Evolutionary conservation across 2,113 vertebrate genomes (phyloP).

Genomic region (Osmerus eperlanus): DNA sequence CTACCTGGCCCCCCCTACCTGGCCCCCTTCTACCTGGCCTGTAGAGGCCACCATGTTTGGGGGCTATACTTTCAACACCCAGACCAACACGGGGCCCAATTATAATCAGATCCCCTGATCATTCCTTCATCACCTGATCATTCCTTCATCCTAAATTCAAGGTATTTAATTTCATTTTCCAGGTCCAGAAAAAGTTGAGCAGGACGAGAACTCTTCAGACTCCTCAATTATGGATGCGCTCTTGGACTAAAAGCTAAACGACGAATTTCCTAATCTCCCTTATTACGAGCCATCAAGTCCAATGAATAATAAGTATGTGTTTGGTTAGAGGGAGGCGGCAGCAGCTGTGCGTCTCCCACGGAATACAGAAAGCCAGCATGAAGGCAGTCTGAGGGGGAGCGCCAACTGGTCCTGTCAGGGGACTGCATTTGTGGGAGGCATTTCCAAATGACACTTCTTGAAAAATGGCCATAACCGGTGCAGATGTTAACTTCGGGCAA

Average conservation of each 20-base stretch:
- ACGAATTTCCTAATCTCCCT: conserved; percentile 1
- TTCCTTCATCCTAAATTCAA: background rate
- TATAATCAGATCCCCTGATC: too few relatives aligned
- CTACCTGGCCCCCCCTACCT: too few relatives aligned
- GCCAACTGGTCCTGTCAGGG: too few relatives aligned
- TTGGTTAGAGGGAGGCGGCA: background rate
- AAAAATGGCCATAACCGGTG: background rate
- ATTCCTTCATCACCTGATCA: too few relatives aligned
- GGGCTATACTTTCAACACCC: background rate
- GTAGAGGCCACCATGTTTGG: background rate
- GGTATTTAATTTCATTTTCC: too few relatives aligned
- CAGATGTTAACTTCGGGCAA: background rate
- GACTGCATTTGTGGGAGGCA: background rate
- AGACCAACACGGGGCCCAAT: too few relatives aligned
- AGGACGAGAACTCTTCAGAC: background rate
- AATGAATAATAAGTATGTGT: background rate
- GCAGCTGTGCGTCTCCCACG: too few relatives aligned
- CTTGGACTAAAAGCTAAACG: background rate
- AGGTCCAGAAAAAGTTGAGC: background rate
- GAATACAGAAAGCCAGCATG: too few relatives aligned
- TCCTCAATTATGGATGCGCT: background rate
- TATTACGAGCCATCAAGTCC: background rate
- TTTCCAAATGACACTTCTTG: background rate
- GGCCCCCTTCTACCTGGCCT: too few relatives aligned
- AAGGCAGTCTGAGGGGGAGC: too few relatives aligned